Base-by-base conservation (phyloP, 2,797 vertebrate species). In the Botia almorhae region DNA sequence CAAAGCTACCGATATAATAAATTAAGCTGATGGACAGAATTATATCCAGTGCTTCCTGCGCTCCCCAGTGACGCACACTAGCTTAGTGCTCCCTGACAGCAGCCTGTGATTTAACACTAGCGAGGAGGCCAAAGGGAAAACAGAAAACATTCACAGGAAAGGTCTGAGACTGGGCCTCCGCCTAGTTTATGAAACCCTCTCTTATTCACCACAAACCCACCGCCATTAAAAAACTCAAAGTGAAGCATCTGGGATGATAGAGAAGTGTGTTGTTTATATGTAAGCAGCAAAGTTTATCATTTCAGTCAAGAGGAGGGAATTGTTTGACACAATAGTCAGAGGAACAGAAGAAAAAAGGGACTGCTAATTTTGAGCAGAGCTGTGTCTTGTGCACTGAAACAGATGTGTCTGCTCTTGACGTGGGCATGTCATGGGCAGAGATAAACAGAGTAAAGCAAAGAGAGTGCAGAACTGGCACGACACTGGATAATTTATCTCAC, bases 21-120 rank as follows among this genome's bases (percentile, higher is more conserved):
- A 98, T 97, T 96, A 96, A 93, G 90, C 93, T 97, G 97, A 98
- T 95, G 93, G 97, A 97, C 97, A 97, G 97, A 97, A 97, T 98
- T 98, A 98, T n/a, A n/a, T n/a, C n/a, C n/a, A n/a, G n/a, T n/a
- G n/a, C n/a, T n/a, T n/a, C n/a, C n/a, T n/a, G n/a, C n/a, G n/a
- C n/a, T n/a, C n/a, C n/a, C n/a, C n/a, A n/a, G n/a, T n/a, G n/a
- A n/a, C n/a, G n/a, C n/a, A n/a, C n/a, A n/a, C n/a, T n/a, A n/a
- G n/a, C n/a, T n/a, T n/a, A n/a, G n/a, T n/a, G n/a, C n/a, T n/a
- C n/a, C n/a, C n/a, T n/a, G n/a, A n/a, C n/a, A n/a, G n/a, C n/a
- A n/a, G n/a, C n/a, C n/a, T n/a, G n/a, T n/a, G n/a, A n/a, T n/a
- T n/a, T n/a, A n/a, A 85, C 89, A 87, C 90, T 81, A 53, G 56